Conservation (phyloP, 2,797 vertebrate genomes). For the Mus caroli region DNA sequence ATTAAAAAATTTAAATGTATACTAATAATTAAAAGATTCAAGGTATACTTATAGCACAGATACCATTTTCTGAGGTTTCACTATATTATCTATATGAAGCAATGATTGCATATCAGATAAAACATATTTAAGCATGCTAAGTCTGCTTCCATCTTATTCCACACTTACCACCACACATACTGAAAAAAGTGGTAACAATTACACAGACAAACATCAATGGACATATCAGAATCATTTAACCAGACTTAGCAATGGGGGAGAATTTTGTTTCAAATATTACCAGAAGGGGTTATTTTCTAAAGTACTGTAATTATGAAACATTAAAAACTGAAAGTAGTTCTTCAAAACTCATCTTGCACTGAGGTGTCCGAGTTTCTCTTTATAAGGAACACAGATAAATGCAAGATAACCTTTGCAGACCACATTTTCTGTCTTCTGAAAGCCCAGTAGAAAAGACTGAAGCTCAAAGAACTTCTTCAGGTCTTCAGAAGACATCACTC, state of each 20-base stretch:
- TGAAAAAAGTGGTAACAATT: conserved; percentile 30
- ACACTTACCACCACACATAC: not conserved
- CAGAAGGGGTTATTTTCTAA: conserved; percentile 51
- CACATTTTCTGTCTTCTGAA: not conserved
- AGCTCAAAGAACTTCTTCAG: not conserved
- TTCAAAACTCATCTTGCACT: conserved; percentile 44
- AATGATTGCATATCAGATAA: not conserved
- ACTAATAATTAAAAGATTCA: conserved; percentile 57
- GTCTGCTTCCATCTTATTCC: conserved; percentile 7
- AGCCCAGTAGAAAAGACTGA: not conserved
- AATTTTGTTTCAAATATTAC: conserved; percentile 57
- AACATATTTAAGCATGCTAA: not conserved
- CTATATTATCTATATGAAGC: not conserved
- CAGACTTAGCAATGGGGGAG: conserved; percentile 14
- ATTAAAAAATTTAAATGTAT: conserved; percentile 9
- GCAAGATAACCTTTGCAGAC: not conserved
- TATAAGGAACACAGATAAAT: conserved; percentile 35
- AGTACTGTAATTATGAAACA: conserved; percentile 58
- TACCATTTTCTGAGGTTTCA: conserved; percentile 55
- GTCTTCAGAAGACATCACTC: not conserved
- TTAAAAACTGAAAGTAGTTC: conserved; percentile 38
- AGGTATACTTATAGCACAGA: conserved; percentile 23
- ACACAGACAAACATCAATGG: not conserved
- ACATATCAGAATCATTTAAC: not conserved
- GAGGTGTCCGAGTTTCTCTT: conserved; percentile 47